Conservation (phyloP, 1,140 invertebrate genomes). For the Drosophila tristis region DNA sequence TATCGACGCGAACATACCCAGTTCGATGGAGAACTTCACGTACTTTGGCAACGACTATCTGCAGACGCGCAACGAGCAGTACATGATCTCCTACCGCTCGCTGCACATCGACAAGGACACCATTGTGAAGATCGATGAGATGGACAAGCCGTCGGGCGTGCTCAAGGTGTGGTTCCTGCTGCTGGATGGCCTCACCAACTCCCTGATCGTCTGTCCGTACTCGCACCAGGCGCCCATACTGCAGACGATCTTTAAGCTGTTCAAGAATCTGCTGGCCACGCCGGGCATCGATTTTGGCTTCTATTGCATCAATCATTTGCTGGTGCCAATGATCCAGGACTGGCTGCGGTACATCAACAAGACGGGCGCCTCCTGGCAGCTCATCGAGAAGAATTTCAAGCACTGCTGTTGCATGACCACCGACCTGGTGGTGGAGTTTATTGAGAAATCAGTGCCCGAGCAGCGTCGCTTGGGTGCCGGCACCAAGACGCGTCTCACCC, state of each 20-base stretch:
- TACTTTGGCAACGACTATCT: constrained; percentile 84
- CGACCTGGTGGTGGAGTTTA: constrained; percentile 94
- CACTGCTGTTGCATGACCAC: constrained; percentile 96
- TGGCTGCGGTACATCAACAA: constrained; percentile 92
- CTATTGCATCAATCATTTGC: constrained; percentile 94
- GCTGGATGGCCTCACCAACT: constrained; percentile 94
- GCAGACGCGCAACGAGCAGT: constrained; percentile 83
- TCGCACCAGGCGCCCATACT: constrained; percentile 94
- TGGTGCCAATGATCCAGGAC: constrained; percentile 94
- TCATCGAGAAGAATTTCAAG: constrained; percentile 94
- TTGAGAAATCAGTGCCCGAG: constrained; percentile 80
- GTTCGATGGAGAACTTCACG: constrained; percentile 88
- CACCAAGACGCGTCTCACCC: constrained; percentile 73
- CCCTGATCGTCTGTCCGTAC: constrained; percentile 91
- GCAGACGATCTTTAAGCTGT: constrained; percentile 93
- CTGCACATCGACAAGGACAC: constrained; percentile 85
- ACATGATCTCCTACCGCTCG: constrained; percentile 86
- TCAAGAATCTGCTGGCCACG: constrained; percentile 90
- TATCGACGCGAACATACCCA: constrained; percentile 94
- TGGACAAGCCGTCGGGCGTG: constrained; percentile 93
- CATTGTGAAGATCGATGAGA: constrained; percentile 86
- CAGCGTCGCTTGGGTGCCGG: constrained; percentile 50
- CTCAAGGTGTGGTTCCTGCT: constrained; percentile 96
- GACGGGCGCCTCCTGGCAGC: constrained; percentile 89
- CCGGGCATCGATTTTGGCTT: constrained; percentile 94